A percentile compares a stretch with the other conserved stretches of the same genome.
Evolutionary conservation across 2,888 invertebrate genomes (phyloP).

Genomic region (Megalurothrips usitatus): DNA sequence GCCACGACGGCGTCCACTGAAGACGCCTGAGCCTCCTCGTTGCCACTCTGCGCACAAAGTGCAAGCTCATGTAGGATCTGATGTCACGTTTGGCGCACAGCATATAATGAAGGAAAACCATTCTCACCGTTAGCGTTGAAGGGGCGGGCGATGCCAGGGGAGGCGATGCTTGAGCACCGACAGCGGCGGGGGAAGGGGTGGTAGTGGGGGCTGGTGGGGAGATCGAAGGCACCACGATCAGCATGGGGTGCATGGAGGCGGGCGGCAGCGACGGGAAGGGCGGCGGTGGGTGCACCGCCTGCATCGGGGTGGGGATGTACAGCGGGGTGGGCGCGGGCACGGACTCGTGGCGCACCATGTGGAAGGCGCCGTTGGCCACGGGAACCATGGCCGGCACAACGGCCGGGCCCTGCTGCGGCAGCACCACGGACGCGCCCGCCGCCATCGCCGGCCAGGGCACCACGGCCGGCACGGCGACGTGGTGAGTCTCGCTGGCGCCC

Average conservation of each 20-base stretch:
- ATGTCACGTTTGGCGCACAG: too few relatives aligned
- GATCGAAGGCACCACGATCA: neutral
- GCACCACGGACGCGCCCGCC: neutral
- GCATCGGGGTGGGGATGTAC: neutral
- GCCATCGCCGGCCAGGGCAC: neutral
- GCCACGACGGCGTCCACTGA: neutral
- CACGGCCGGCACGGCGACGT: neutral
- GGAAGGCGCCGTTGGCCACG: neutral
- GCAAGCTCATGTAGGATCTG: too few relatives aligned
- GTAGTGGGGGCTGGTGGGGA: neutral
- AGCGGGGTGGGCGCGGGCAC: neutral
- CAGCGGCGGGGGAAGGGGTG: neutral
- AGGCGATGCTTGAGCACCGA: too few relatives aligned
- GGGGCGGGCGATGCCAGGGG: too few relatives aligned
- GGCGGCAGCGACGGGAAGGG: constrained; percentile 12
- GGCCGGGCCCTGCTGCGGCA: neutral
- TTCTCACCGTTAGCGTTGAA: too few relatives aligned
- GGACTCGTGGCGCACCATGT: neutral
- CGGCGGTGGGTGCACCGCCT: neutral
- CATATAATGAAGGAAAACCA: too few relatives aligned
- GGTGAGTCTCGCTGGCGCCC: neutral
- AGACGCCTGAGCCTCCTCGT: neutral
- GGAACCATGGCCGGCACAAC: neutral
- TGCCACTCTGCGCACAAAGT: neutral
- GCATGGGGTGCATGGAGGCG: neutral